Evolutionary conservation across 2,797 vertebrate genomes (phyloP).

Genomic region (Chelon labrosus): DNA sequence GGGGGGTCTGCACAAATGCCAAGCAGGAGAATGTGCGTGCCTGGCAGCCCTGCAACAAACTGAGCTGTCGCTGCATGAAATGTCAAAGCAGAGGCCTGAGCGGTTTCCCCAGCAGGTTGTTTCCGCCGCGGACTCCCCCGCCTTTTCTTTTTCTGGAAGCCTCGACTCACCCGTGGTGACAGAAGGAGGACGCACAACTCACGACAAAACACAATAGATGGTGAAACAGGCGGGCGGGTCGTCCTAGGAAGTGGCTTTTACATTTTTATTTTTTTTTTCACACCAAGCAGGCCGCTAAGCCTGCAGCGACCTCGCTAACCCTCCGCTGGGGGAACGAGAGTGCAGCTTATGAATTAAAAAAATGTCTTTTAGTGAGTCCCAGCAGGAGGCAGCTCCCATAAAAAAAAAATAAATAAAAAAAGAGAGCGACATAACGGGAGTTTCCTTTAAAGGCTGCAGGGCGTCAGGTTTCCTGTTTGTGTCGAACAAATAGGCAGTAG

Average conservation of each 20-base stretch:
- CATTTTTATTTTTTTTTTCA: no score
- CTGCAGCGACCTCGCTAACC: slow-evolving; percentile 29
- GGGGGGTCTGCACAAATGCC: slow-evolving; percentile 26
- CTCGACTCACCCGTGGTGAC: slow-evolving; percentile 51
- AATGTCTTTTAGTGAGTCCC: slow-evolving; percentile 29
- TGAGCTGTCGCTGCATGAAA: slow-evolving; percentile 55
- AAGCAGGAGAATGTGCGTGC: slow-evolving; percentile 31
- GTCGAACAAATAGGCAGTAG: slow-evolving; percentile 54
- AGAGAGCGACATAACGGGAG: slow-evolving; percentile 29
- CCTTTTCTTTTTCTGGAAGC: slow-evolving; percentile 51
- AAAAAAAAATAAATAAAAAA: slow-evolving; percentile 23
- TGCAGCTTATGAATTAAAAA: slow-evolving; percentile 41
- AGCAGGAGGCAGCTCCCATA: slow-evolving; percentile 26
- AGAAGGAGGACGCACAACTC: slow-evolving; percentile 67
- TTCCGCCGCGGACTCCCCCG: slow-evolving; percentile 51
- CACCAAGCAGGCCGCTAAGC: background rate
- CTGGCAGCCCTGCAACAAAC: slow-evolving; percentile 51
- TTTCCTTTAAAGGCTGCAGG: slow-evolving; percentile 31
- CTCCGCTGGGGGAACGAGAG: background rate
- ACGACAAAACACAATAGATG: slow-evolving; percentile 52
- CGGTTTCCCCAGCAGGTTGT: slow-evolving; percentile 59
- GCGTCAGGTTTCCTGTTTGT: slow-evolving; percentile 35
- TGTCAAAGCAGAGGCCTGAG: slow-evolving; percentile 51
- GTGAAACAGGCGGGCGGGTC: slow-evolving; percentile 37
- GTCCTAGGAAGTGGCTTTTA: slow-evolving; percentile 23